Base-by-base conservation (phyloP, 1,140 invertebrate genomes). In the Gonatopus flavifemur region DNA sequence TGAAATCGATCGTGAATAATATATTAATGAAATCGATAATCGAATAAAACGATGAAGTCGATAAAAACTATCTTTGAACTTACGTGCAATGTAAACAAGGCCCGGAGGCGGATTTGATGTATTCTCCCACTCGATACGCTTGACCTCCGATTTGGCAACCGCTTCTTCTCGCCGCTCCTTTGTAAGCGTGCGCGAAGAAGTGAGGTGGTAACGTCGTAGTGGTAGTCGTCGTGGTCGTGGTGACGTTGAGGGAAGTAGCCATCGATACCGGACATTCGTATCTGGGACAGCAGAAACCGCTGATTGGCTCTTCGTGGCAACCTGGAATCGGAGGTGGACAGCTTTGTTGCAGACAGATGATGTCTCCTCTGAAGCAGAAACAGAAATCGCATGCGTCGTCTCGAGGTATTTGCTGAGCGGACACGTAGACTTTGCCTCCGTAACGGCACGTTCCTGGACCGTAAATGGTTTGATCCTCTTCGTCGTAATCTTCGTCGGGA, bases 371-470 rank as follows among this genome's bases (percentile, higher is more conserved):
- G 82, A 96, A 96, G 81, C 94, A 96, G 86, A 96, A 96, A 76
- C 94, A 96, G 81, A 96, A 96, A 68, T 96, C 93, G 69, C 94
- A 96, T 21, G 93, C 91, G 80, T 96, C 91, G 51, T 94, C 90
- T 59, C 93, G 81, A 16, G 93, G 93, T 55, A 96, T 94, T 80
- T 96, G 94, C 78, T 96, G 93, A 3, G 93, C 93, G 1, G 92
- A 95, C 24, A 94, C 90, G 67, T 93, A 96, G 28, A 95, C 86
- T 76, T 93, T 93, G 57, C 92, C 91, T 37, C 91, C 90, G 66
- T 93, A 95, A 57, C 93, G 81, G 68, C 93, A 96, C 25, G 91
- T 94, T 48, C 91, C 91, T 20, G 90, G 90, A 35, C 90, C 90
- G 59, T 91, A 90, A 4, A 86, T 77, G 55, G 83, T 83, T 62